These are phyloP conservation scores for Bedellia somnulentella DNA, from an alignment of 2,888 invertebrate genomes.

Conservation along the genomic window DNA sequence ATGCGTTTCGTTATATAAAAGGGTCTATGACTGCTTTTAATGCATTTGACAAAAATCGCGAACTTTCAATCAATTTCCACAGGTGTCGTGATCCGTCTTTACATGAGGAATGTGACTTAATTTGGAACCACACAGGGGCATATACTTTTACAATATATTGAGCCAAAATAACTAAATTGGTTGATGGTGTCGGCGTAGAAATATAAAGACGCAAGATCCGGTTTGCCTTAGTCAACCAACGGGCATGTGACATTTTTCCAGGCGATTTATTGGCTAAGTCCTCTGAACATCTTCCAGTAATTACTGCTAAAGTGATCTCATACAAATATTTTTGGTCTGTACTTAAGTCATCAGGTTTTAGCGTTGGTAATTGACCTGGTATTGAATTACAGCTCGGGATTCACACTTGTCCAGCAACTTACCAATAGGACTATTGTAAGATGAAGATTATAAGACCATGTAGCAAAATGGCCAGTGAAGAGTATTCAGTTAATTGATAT, in stretches of 20 bases:
- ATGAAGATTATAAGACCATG: too few relatives aligned
- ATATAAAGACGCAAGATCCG: too few relatives aligned
- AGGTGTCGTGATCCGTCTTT: background rate
- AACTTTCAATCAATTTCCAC: background rate
- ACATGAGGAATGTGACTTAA: conserved; percentile 1
- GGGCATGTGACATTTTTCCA: too few relatives aligned
- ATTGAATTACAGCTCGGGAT: too few relatives aligned
- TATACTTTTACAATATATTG: conserved; percentile 1
- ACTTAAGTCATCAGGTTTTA: too few relatives aligned
- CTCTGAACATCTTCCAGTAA: conserved; percentile 5
- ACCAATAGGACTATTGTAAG: too few relatives aligned
- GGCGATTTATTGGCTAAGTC: conserved; percentile 9
- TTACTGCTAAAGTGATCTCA: conserved; percentile 6
- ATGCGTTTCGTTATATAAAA: conserved; percentile 4
- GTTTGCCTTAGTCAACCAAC: conserved; percentile 12
- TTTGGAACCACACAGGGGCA: conserved; percentile 5
- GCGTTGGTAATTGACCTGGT: too few relatives aligned
- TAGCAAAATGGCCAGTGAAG: too few relatives aligned
- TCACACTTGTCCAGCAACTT: too few relatives aligned
- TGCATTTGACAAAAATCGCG: conserved; percentile 1
- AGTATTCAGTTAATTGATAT: too few relatives aligned
- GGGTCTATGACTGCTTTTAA: conserved; percentile 1
- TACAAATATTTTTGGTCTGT: conserved; percentile 8
- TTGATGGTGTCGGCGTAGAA: too few relatives aligned
- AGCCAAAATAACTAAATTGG: too few relatives aligned